Conservation (phyloP, 1,140 invertebrate genomes). For the Temnothorax nylanderi region DNA sequence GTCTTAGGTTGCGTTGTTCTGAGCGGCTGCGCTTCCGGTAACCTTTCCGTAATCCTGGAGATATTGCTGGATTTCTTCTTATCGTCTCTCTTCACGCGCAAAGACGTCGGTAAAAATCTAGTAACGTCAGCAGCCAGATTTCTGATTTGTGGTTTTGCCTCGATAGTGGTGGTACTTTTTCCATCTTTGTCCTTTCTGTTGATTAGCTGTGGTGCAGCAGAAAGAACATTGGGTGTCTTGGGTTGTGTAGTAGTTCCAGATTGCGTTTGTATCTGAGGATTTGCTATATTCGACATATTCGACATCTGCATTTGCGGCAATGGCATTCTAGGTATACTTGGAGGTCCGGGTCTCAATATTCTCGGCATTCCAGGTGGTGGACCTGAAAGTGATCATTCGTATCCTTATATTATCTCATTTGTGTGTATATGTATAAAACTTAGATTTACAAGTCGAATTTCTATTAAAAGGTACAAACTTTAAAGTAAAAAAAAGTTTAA, state of each 20-base stretch:
- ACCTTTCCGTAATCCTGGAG: slow-evolving; percentile 81
- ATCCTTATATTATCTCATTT: background rate
- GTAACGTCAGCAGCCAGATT: slow-evolving; percentile 98
- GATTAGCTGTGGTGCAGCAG: slow-evolving; percentile 93
- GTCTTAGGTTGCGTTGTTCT: slow-evolving; percentile 86
- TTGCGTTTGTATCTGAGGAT: slow-evolving; percentile 79
- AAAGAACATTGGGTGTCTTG: slow-evolving; percentile 91
- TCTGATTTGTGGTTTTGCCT: slow-evolving; percentile 97
- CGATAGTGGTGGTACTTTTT: slow-evolving; percentile 93
- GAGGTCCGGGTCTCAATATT: slow-evolving; percentile 86
- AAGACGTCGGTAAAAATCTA: slow-evolving; percentile 96
- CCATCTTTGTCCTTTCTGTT: slow-evolving; percentile 88
- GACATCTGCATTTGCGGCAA: slow-evolving; percentile 85
- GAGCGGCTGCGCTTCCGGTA: slow-evolving; percentile 82
- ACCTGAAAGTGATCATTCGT: slow-evolving; percentile 73
- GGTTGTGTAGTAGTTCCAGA: slow-evolving; percentile 76
- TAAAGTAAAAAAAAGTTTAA: slow-evolving; percentile 24
- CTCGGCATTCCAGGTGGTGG: slow-evolving; percentile 87
- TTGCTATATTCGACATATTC: slow-evolving; percentile 74
- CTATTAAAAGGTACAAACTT: slow-evolving; percentile 19
- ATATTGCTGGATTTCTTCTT: slow-evolving; percentile 85
- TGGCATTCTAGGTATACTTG: slow-evolving; percentile 86
- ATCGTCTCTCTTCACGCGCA: slow-evolving; percentile 95
- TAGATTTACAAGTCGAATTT: background rate
- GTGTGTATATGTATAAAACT: background rate